Evolutionary conservation across 2,113 vertebrate species (phyloP), one percentile per base, ranked within the genome.

Genomic region (Onychostoma macrolepis): DNA sequence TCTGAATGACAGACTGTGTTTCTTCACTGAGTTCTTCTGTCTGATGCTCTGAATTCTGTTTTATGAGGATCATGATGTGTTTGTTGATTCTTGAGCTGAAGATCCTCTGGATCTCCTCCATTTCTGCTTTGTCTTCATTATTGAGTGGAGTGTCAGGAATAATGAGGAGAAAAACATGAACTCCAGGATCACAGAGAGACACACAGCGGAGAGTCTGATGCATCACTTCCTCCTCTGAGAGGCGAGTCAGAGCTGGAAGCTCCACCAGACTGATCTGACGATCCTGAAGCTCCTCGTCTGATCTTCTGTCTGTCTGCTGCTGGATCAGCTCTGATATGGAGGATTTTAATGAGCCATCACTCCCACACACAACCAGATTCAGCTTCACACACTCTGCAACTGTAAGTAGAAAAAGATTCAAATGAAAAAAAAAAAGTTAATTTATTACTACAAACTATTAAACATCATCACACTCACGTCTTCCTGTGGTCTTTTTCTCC

Each of bases 181-280:
- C 56, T 58, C 56, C 56, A 58, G 82, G 82, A 53, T 83, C 43
- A 84, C 65, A 72, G 67, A 84, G 82, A 72, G 5, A 50, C 19
- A 76, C 11, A 36, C 21, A 58, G 4, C 3, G 2, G 6, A 28
- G 58, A 71, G 43, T 24, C 19, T 79, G 63, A 21, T 3, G 8
- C 78, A 38, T 38, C 24, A 53, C 19, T 13, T 61, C 67, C 9
- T 79, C 28, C 17, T 71, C 67, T 38, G 67, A 36, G 67, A 71
- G 30, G 0, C 2, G 17, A 36, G 0, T 21, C 0, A 71, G 67
- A 36, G 30, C 50, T 56, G 50, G 50, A 21, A 56, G 50, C 5
- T 61, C 58, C 58, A n/a, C 3, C 3, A 61, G 58, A 61, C 9
- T 61, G 58, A 61, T n/a, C 58, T 11, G 58, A 61, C 3, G 24